Evolutionary conservation across 2,888 invertebrate species (phyloP).

Genomic region (Lumbricus terrestris): DNA sequence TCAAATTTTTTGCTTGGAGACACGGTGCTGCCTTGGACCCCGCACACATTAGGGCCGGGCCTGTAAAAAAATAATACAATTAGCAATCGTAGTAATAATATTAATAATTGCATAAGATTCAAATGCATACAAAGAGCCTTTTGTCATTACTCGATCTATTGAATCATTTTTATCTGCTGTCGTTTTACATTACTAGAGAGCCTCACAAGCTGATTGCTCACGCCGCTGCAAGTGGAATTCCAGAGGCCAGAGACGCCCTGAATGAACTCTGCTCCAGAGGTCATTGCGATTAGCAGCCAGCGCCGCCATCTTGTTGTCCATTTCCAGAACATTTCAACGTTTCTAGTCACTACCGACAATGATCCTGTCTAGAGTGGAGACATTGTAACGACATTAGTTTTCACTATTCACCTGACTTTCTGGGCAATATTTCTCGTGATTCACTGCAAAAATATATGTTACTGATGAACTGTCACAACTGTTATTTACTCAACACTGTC

Average conservation of each 20-base stretch:
- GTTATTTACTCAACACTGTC: neutral
- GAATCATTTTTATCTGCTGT: neutral
- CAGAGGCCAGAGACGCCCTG: slow-evolving; percentile 58
- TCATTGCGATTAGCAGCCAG: slow-evolving; percentile 39
- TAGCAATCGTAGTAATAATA: neutral
- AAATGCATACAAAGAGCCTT: neutral
- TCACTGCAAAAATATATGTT: too few species aligned
- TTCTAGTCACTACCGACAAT: neutral
- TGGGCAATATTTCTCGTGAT: neutral
- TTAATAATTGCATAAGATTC: neutral
- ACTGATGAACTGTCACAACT: neutral
- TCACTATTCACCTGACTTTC: neutral
- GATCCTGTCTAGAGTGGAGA: neutral
- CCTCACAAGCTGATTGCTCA: slow-evolving; percentile 58
- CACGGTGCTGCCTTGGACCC: neutral
- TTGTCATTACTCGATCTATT: neutral
- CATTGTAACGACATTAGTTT: neutral
- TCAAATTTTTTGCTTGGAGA: neutral
- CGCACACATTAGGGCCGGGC: too few species aligned
- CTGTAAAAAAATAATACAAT: too few species aligned
- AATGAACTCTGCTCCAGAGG: slow-evolving; percentile 56
- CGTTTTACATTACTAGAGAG: slow-evolving; percentile 48
- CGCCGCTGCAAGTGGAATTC: slow-evolving; percentile 59
- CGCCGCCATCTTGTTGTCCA: neutral
- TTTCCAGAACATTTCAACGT: neutral